phyloP scores from a whole-genome alignment of 2,113 vertebrate genomes.

The Brachirus orientalis region DNA sequence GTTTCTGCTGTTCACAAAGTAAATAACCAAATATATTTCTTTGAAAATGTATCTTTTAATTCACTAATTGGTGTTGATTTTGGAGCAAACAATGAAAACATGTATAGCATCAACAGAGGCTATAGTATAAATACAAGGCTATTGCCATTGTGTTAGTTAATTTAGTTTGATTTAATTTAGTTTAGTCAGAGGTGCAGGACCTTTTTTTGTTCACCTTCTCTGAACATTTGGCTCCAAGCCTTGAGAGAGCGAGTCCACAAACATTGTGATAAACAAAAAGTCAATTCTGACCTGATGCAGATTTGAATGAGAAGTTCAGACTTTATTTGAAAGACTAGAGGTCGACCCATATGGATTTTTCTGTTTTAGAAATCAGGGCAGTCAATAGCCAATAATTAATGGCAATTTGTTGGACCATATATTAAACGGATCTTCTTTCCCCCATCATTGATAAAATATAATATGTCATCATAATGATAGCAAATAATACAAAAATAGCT shows the following conservation, averaged over 20 bases:
- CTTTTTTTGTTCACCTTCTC: constrained; percentile 6
- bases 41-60: no score
- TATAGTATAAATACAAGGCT: no score
- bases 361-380: no score
- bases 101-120: constrained; percentile 16
- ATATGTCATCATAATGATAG: no score
- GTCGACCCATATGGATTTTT: no score
- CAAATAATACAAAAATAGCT: no score
- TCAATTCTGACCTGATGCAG: constrained; percentile 15
- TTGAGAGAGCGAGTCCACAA: constrained; percentile 13
- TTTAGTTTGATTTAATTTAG: constrained; percentile 50
- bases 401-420: no score
- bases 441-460: no score
- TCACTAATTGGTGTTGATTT: background rate
- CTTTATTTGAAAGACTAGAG: background rate
- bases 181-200: constrained; percentile 33
- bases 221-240: constrained; percentile 17
- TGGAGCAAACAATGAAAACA: constrained; percentile 1
- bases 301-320: constrained; percentile 5
- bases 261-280: constrained; percentile 49
- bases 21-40: background rate
- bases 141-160: constrained; percentile 43
- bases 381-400: no score
- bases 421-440: no score
- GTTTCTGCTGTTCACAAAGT: background rate